Conservation (phyloP, 1,140 invertebrate species). For the Brachionus sp. region DNA sequence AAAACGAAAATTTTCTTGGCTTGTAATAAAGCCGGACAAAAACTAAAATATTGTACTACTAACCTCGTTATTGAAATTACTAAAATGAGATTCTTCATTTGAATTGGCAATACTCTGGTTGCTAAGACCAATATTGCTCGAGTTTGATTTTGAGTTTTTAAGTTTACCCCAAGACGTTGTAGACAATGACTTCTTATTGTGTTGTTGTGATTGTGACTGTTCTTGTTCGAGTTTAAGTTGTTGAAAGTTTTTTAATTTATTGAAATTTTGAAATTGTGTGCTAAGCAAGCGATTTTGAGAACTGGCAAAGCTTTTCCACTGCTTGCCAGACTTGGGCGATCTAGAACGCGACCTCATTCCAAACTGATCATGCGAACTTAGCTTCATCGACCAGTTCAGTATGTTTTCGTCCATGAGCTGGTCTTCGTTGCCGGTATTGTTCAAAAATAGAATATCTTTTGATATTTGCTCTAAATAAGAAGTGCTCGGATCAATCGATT, state of each 20-base stretch:
- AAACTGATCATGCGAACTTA: background rate
- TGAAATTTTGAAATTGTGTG: constrained; percentile 41
- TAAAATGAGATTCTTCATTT: constrained; percentile 21
- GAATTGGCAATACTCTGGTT: background rate
- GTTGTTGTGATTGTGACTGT: background rate
- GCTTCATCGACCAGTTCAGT: constrained; percentile 38
- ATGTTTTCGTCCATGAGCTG: constrained; percentile 21
- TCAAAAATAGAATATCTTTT: background rate
- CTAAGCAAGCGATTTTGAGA: constrained; percentile 6
- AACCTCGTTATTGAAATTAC: constrained; percentile 4
- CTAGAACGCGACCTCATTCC: background rate
- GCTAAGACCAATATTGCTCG: constrained; percentile 14
- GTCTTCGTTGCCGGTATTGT: background rate
- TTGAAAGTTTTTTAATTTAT: constrained; percentile 34
- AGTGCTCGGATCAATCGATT: background rate
- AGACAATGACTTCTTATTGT: constrained; percentile 13
- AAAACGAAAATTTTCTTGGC: background rate
- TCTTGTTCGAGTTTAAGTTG: constrained; percentile 4
- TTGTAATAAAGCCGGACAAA: background rate
- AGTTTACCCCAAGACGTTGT: constrained; percentile 45
- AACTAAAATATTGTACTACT: background rate
- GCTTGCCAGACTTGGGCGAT: background rate
- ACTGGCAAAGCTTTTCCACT: background rate
- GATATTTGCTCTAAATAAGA: constrained; percentile 11
- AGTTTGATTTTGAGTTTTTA: constrained; percentile 41